A percentile compares a stretch with the other conserved stretches of the same genome.
Conservation (phyloP, 1,140 invertebrate genomes). For the Pseudomyrmex pallidus region DNA sequence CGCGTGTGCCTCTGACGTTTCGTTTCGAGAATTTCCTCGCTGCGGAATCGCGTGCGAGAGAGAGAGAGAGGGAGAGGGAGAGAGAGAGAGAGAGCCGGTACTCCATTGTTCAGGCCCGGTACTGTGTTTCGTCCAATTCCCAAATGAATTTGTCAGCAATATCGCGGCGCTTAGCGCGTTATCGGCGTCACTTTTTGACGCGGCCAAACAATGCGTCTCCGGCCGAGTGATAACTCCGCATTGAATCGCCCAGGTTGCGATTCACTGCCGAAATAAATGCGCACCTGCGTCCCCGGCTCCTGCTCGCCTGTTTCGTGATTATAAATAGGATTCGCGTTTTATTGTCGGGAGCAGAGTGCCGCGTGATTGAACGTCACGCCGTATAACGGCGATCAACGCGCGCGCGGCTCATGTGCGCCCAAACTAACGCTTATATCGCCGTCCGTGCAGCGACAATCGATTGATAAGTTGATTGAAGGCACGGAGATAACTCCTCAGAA, state of each 20-base stretch:
- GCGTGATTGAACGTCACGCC: constrained; percentile 55
- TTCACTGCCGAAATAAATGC: constrained; percentile 65
- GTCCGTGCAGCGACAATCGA: not conserved
- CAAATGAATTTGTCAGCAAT: constrained; percentile 47
- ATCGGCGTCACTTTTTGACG: constrained; percentile 65
- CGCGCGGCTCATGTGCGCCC: not conserved
- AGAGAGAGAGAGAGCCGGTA: not conserved
- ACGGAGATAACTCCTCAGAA: not conserved
- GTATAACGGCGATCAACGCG: constrained; percentile 3
- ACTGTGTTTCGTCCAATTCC: constrained; percentile 50
- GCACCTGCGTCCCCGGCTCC: constrained; percentile 60
- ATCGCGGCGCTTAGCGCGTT: constrained; percentile 58
- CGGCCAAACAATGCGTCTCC: constrained; percentile 56
- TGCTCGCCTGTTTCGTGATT: constrained; percentile 60
- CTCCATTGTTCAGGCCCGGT: constrained; percentile 45
- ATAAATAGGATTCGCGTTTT: constrained; percentile 72
- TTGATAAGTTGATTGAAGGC: constrained; percentile 17
- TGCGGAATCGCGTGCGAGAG: not conserved
- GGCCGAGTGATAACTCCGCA: constrained; percentile 66
- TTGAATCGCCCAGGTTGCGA: constrained; percentile 66
- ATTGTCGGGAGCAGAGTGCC: constrained; percentile 55
- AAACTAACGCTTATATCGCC: not conserved
- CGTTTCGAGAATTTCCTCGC: not conserved
- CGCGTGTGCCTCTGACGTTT: constrained; percentile 10
- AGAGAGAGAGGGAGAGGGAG: no score